phyloP scores from a whole-genome alignment of 2,797 vertebrate species.

The Syngnathus rostellatus region DNA sequence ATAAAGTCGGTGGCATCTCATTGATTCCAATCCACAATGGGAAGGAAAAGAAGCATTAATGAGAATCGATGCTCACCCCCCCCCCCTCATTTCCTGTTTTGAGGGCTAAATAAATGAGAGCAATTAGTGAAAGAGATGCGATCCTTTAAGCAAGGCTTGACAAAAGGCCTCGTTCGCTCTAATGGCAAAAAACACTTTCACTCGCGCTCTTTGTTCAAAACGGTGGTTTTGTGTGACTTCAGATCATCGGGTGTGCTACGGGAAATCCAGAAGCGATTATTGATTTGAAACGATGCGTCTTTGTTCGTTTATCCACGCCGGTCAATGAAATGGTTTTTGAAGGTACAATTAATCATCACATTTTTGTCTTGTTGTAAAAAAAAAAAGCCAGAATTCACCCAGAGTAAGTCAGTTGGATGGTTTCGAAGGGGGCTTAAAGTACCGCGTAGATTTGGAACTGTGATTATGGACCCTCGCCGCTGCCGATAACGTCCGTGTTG shows the following conservation, averaged over 20 bases:
- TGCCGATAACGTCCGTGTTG: background rate
- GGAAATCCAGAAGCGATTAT: background rate
- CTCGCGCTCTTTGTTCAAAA: background rate
- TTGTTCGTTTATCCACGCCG: background rate
- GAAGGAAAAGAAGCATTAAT: background rate
- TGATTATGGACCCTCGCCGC: background rate
- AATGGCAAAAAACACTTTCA: background rate
- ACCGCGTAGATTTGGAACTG: background rate
- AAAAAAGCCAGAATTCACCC: too few species aligned
- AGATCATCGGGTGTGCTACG: background rate
- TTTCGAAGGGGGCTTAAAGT: background rate
- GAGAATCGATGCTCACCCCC: conserved; percentile 1
- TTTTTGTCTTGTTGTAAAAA: background rate
- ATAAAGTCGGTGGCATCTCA: background rate
- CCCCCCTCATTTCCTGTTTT: too few species aligned
- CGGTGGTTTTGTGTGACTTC: background rate
- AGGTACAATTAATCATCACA: background rate
- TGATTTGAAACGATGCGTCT: background rate
- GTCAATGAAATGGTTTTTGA: background rate
- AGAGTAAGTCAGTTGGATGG: too few species aligned
- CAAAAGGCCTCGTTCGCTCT: background rate
- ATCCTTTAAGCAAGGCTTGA: conserved; percentile 8
- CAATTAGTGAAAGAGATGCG: conserved; percentile 26
- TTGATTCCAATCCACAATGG: background rate
- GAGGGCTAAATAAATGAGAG: conserved; percentile 27